These are phyloP conservation scores for Cepaea nemoralis DNA, from an alignment of 1,140 invertebrate genomes.

Conservation along the genomic window DNA sequence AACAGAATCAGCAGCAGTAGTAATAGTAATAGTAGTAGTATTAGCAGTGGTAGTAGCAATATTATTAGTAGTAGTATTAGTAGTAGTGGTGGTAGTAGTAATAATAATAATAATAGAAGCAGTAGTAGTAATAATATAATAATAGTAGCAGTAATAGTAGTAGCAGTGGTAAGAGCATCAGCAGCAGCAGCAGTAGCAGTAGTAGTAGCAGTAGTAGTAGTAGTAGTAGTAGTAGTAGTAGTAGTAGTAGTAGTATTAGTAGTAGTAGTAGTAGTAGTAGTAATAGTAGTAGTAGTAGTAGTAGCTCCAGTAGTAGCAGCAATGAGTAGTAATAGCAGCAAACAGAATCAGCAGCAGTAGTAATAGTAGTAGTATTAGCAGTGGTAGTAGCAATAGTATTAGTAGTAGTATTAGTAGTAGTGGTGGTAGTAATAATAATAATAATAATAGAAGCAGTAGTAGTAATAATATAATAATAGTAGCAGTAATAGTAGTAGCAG, in stretches of 20 bases:
- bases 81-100: neutral
- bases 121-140: neutral
- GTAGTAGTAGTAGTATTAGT: too few species aligned
- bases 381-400: too few species aligned
- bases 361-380: neutral
- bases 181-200: too few species aligned
- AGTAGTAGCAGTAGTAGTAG: too few species aligned
- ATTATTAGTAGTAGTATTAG: neutral
- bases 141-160: neutral
- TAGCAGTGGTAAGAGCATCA: neutral
- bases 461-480: neutral
- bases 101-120: too few species aligned
- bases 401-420: neutral
- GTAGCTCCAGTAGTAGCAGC: neutral
- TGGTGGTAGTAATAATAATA: neutral
- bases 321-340: neutral
- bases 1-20: neutral
- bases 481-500: neutral
- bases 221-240: too few species aligned
- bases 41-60: too few species aligned
- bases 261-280: too few species aligned
- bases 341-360: neutral
- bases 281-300: conserved; percentile 8
- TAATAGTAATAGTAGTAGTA: neutral
- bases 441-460: too few species aligned